Conservation (phyloP, 2,797 vertebrate species). For the Brachyrhaphis roseni region DNA sequence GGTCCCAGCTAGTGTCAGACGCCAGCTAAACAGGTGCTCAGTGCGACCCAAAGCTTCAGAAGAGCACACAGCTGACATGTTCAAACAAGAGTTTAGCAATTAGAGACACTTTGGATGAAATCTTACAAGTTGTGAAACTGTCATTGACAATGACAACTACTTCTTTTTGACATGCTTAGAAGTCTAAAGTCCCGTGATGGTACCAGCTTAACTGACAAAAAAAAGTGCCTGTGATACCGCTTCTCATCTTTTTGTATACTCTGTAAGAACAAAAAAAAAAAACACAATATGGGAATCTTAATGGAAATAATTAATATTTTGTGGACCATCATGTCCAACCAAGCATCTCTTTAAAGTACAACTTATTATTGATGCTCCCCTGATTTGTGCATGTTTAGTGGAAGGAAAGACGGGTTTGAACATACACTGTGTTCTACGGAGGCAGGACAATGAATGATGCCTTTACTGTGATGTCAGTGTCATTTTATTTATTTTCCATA, state of each 20-base stretch:
- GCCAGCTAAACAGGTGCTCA: conserved; percentile 67
- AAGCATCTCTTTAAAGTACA: too few species aligned
- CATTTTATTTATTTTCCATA: conserved; percentile 67
- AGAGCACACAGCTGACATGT: conserved; percentile 28
- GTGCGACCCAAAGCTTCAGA: conserved; percentile 67
- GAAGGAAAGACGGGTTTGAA: too few species aligned
- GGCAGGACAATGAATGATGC: too few species aligned
- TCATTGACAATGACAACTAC: background rate
- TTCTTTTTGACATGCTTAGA: background rate
- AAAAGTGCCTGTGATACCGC: background rate
- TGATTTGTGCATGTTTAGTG: too few species aligned
- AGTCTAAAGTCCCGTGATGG: background rate
- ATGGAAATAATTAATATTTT: conserved; percentile 10
- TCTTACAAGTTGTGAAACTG: background rate
- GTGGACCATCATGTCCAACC: background rate
- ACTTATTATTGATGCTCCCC: too few species aligned
- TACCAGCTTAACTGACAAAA: background rate
- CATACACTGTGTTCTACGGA: too few species aligned
- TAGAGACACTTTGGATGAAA: background rate
- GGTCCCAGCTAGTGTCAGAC: conserved; percentile 68
- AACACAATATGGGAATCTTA: background rate
- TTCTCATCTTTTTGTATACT: background rate
- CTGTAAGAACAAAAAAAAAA: background rate
- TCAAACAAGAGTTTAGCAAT: background rate
- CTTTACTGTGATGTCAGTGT: conserved; percentile 23